Conservation (phyloP, 1,140 invertebrate genomes). For the Teleogryllus occipitalis region DNA sequence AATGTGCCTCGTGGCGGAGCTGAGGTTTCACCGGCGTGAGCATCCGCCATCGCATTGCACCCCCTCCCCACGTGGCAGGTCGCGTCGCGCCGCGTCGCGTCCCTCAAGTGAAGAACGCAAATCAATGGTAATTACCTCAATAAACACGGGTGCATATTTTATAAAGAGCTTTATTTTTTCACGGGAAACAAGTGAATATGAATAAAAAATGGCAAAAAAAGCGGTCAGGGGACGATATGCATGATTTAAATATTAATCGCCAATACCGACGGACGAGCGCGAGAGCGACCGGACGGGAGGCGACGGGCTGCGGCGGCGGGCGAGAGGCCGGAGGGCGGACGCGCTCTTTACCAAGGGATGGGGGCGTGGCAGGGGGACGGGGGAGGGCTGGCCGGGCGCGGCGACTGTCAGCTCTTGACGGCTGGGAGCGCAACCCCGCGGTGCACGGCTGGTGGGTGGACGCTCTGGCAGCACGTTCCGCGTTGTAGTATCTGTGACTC, state of each 20-base stretch:
- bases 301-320: no score
- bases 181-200: slow-evolving; percentile 4
- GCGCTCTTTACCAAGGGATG: no score
- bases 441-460: no score
- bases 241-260: slow-evolving; percentile 1
- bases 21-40: no score
- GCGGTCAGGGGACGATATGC: neutral
- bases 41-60: no score
- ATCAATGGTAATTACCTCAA: slow-evolving; percentile 5
- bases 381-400: no score
- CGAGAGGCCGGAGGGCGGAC: no score
- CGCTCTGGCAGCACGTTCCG: no score
- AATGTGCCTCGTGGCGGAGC: neutral
- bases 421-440: no score
- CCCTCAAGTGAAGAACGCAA: neutral
- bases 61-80: neutral
- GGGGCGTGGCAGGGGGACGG: no score
- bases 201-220: neutral
- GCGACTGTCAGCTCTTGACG: no score
- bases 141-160: slow-evolving; percentile 1
- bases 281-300: neutral
- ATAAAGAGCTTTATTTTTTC: slow-evolving; percentile 6
- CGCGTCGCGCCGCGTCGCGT: neutral
- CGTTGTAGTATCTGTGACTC: no score
- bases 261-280: neutral